A percentile compares a stretch with the other conserved stretches of the same genome.
Conservation (phyloP, 2,113 vertebrate genomes). For the Cochlearius cochlearius region DNA sequence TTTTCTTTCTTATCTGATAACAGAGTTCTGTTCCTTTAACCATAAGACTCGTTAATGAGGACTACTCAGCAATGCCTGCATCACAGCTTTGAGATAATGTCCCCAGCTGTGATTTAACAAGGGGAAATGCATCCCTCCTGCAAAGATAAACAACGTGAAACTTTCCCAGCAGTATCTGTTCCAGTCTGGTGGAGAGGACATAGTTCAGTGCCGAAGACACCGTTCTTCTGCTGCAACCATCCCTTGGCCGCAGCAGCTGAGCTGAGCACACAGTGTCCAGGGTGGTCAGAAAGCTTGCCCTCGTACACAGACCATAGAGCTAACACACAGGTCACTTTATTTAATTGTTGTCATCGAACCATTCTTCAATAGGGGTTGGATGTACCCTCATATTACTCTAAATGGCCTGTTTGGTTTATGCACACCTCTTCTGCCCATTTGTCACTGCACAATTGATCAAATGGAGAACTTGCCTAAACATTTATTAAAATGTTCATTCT, state of each 20-base stretch:
- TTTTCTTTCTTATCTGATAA: conserved; percentile 38
- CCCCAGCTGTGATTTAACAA: background rate
- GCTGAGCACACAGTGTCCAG: background rate
- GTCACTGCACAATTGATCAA: background rate
- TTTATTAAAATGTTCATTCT: background rate
- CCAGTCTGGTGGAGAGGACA: background rate
- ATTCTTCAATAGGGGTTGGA: background rate
- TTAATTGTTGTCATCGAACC: background rate
- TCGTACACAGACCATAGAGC: background rate
- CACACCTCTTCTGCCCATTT: background rate
- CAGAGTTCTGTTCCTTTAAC: background rate
- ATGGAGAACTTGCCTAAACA: background rate
- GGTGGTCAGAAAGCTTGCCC: background rate
- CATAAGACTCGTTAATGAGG: background rate
- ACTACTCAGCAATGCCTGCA: background rate
- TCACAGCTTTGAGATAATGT: background rate
- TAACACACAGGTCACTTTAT: background rate
- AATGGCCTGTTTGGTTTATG: background rate
- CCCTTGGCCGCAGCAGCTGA: background rate
- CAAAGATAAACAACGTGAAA: conserved; percentile 18
- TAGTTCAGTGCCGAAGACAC: background rate
- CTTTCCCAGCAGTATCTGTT: background rate
- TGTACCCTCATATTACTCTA: background rate
- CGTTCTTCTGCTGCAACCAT: background rate
- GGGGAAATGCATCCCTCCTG: background rate